Base-by-base conservation (phyloP, 2,888 invertebrate genomes). In the Mycalesis mineus region DNA sequence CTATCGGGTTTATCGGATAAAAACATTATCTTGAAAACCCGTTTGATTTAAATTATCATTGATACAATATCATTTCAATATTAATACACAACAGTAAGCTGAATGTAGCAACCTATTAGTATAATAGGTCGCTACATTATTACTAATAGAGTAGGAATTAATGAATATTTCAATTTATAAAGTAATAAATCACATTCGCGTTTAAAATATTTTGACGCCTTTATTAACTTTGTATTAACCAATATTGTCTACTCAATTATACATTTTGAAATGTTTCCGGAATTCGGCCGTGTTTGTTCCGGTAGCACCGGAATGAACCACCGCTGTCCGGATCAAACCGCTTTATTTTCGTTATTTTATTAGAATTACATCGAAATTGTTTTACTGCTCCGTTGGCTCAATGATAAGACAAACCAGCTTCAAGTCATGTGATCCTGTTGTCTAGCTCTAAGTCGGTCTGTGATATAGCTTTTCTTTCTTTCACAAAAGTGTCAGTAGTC, bases 161-260 rank as follows among this genome's bases (percentile, higher is more conserved):
- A 45, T 31, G 29, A 45, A 31, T 45, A 45, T 45, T 45, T 45
- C 51, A 31, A 51, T 51, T 9, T 36, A 22, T 53, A 53, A 49
- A 47, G 37, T 47, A 68, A 70, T 78, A 75, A 79, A 80, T 77
- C 73, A 73, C 61, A 69, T 61, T 68, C 67, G 55, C 65, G 63
- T 65, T 69, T 69, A 73, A 71, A 47, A 45, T 45, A 74, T 70
- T n/a, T 65, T 67, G 67, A 71, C 69, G 47, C 64, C 66, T 70
- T 74, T 69, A 75, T 78, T 76, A 75, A 71, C 67, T 72, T 48
- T 45, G 57, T 57, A 62, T 64, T 57, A 64, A 62, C 64, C 66
- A 64, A 66, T 69, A 66, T 67, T 67, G 64, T 62, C 57, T 59
- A 65, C 65, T 65, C 64, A 68, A 65, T 68, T 67, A 67, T 58